A percentile compares a stretch with the other conserved stretches of the same genome.
Evolutionary conservation across 2,888 invertebrate species (phyloP).

Genomic region (Nasonia oneida): DNA sequence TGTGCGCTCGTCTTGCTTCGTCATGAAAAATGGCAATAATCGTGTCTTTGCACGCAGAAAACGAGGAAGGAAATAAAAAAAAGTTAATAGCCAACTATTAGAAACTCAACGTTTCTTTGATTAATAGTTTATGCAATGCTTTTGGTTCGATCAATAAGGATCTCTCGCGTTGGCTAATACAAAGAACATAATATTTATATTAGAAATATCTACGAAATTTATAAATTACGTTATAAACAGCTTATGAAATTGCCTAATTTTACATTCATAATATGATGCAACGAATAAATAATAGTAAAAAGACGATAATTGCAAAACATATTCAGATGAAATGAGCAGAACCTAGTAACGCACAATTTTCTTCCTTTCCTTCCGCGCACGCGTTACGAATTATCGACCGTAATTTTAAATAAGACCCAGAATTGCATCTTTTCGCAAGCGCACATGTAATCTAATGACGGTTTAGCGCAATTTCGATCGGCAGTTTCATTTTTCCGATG

Average conservation of each 20-base stretch:
- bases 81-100: background rate
- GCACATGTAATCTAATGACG: constrained; percentile 16
- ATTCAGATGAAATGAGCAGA: constrained; percentile 54
- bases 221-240: constrained; percentile 13
- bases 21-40: constrained; percentile 41
- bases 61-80: background rate
- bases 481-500: constrained; percentile 17
- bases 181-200: background rate
- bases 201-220: background rate
- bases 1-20: constrained; percentile 31
- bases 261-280: background rate
- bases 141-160: background rate
- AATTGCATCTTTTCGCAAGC: constrained; percentile 10
- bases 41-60: background rate
- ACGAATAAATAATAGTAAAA: constrained; percentile 6
- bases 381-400: constrained; percentile 29
- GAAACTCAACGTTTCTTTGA: background rate
- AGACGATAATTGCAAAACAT: constrained; percentile 26
- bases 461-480: constrained; percentile 33
- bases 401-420: constrained; percentile 28
- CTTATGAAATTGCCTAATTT: constrained; percentile 17
- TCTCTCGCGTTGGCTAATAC: background rate
- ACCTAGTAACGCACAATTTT: constrained; percentile 47
- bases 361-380: constrained; percentile 36
- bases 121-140: background rate